phyloP scores from a whole-genome alignment of 2,797 vertebrate species.

The Falco berigora region DNA sequence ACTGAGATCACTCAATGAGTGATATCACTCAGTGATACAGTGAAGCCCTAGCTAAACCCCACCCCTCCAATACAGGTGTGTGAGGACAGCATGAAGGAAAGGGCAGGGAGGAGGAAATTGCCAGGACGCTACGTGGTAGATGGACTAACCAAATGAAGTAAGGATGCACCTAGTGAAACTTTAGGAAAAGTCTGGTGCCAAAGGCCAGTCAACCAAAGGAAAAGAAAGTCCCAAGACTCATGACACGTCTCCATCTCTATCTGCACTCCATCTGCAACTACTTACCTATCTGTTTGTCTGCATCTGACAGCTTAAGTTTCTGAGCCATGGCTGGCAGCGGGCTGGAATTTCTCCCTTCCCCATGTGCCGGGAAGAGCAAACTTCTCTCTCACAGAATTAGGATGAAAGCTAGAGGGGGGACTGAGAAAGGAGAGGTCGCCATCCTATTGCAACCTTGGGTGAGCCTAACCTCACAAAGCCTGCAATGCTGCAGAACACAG shows the following conservation, averaged over 20 bases:
- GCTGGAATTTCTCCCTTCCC: neutral
- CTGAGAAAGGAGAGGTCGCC: neutral
- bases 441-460: neutral
- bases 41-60: neutral
- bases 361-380: neutral
- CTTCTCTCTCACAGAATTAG: neutral
- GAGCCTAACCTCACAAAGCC: neutral
- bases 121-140: neutral
- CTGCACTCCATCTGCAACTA: neutral
- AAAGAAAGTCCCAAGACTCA: neutral
- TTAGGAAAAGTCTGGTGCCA: neutral
- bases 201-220: neutral
- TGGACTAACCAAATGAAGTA: neutral
- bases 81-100: neutral
- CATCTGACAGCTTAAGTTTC: neutral
- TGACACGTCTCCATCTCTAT: neutral
- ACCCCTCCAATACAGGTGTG: neutral
- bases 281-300: neutral
- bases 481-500: neutral
- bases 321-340: neutral
- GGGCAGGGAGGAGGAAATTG: neutral
- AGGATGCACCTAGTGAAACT: neutral
- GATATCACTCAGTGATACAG: neutral
- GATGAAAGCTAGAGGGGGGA: neutral
- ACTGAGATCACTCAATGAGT: too few relatives aligned